Percentiles rank a stretch among this genome's conserved stretches.
These are phyloP conservation scores for Marmota monax DNA, from an alignment of 2,113 vertebrate genomes.

Conservation along the genomic window DNA sequence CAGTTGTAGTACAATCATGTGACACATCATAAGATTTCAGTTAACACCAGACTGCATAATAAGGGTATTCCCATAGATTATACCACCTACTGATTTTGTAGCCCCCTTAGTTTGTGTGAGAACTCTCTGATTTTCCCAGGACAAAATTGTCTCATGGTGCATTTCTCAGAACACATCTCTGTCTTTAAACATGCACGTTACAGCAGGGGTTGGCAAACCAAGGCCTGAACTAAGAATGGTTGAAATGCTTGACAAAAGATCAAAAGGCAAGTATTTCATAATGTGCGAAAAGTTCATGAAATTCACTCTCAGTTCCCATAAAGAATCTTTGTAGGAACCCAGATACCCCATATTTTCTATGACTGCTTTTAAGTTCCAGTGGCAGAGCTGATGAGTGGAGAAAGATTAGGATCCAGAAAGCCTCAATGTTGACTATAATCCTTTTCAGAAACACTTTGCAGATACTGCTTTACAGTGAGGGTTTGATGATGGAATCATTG, in stretches of 20 bases:
- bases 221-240: constrained; percentile 3
- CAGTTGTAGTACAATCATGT: not conserved
- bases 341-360: not conserved
- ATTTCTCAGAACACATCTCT: not conserved
- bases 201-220: not conserved
- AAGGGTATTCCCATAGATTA: not conserved
- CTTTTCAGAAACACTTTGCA: not conserved
- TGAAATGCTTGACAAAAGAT: constrained; percentile 31
- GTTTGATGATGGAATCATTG: not conserved
- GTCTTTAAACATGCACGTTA: not conserved
- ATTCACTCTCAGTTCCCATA: constrained; percentile 7
- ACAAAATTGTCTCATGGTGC: not conserved
- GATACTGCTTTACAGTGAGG: not conserved
- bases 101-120: not conserved
- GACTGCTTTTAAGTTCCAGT: not conserved
- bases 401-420: not conserved
- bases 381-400: not conserved
- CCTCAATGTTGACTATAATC: not conserved
- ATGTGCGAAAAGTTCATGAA: not conserved
- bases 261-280: constrained; percentile 15
- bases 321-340: not conserved
- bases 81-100: not conserved
- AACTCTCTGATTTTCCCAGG: not conserved
- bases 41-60: not conserved
- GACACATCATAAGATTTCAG: not conserved